Percentiles rank a stretch among this genome's conserved stretches.
Conservation (phyloP, 2,797 vertebrate genomes). For the Epinephelus awoara region DNA sequence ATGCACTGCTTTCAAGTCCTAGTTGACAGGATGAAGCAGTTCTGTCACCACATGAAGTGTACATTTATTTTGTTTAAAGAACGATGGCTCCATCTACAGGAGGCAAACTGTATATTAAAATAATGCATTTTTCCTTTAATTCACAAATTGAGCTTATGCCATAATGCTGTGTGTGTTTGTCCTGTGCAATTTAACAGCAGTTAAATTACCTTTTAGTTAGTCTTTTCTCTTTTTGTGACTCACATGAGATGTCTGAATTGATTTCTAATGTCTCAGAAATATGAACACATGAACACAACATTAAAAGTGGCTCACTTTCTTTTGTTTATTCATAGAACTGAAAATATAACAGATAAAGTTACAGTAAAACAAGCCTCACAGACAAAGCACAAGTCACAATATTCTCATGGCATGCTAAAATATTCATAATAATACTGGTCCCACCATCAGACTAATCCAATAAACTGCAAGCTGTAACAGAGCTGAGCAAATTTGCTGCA, state of each 20-base stretch:
- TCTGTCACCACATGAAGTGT: not conserved
- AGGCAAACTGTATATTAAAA: not conserved
- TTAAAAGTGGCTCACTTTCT: not conserved
- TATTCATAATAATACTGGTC: slow-evolving; percentile 20
- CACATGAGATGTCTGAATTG: not conserved
- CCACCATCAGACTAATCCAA: not conserved
- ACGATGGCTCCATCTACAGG: slow-evolving; percentile 72
- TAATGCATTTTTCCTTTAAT: not conserved
- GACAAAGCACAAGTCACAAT: slow-evolving; percentile 34
- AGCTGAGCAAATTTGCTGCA: slow-evolving; percentile 1
- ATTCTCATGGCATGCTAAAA: not conserved
- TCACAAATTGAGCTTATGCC: not conserved
- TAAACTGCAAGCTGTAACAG: slow-evolving; percentile 52
- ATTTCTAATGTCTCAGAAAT: not conserved
- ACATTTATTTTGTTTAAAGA: slow-evolving; percentile 22
- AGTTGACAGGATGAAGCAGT: not conserved
- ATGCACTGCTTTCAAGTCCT: not conserved
- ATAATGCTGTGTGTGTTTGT: not conserved
- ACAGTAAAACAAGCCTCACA: slow-evolving; percentile 30
- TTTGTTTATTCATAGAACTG: slow-evolving; percentile 42
- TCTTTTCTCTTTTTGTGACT: not conserved
- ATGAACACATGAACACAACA: not conserved
- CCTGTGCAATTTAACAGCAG: not conserved
- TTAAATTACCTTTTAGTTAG: not conserved
- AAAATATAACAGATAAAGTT: slow-evolving; percentile 35